Base-by-base conservation (phyloP, 2,113 vertebrate species). In the Labeo catla region DNA sequence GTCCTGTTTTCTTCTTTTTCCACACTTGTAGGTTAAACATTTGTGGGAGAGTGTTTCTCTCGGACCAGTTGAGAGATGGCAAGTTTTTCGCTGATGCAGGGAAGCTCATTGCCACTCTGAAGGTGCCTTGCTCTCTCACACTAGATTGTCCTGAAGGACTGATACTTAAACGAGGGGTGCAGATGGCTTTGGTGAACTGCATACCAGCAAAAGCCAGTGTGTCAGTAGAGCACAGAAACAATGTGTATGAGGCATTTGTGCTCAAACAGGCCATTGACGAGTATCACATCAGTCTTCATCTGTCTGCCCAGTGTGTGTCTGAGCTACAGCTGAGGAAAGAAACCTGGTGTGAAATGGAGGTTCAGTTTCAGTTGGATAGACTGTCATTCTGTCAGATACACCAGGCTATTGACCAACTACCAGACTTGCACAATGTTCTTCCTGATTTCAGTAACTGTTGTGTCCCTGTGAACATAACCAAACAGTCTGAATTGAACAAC, bases 291-390 rank as follows among this genome's bases (percentile, higher is more conserved):
- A 93, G 94, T 91, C 89, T 98, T 7, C 89, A 92, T 19, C 90
- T 98, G 61, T 94, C 96, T 0, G 90, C 92, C 49, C 93, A 89
- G 6, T 97, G 96, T 88, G 97, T 96, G 84, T 43, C 21, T 0
- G 96, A 97, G 50, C 92, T 98, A 54, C 84, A 87, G 0, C 94
- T 98, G 23, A 50, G 88, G 85, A 59, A 79, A 0, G 86, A 91
- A 19, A 87, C 89, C 4, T 91, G 59, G 0, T 79, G 89, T 52
- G 23, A 88, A 12, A 93, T 97, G 93, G 97, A 98, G 87, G 93
- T 99, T 73, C 97, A 99, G 92, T 98, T 98, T 92, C 97, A 98
- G 90, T 85, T 97, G 0, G 92, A 97, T 83, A 96, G 94, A 1
- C 43, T 94, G 84, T 89, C 77, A 47, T 98, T 97, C 91, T 95